phyloP scores from a whole-genome alignment of 1,140 invertebrate genomes.

The Drosophila kohkoa region DNA sequence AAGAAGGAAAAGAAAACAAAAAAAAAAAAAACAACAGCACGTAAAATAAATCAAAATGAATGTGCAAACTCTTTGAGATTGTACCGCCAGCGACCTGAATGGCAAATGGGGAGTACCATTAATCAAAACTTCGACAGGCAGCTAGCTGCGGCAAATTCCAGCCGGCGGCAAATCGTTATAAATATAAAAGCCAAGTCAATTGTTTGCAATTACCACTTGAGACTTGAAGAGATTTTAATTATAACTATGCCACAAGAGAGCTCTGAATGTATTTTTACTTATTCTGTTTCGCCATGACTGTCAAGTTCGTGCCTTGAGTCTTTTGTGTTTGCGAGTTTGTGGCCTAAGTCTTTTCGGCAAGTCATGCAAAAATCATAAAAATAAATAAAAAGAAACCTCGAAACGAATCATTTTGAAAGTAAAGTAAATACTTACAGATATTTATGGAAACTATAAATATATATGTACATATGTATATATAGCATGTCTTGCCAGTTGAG shows the following conservation, averaged over 20 bases:
- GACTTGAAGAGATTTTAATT: constrained; percentile 26
- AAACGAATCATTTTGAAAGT: constrained; percentile 28
- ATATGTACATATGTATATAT: constrained; percentile 1
- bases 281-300: constrained; percentile 58
- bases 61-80: constrained; percentile 46
- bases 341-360: constrained; percentile 32
- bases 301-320: constrained; percentile 67
- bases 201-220: constrained; percentile 40
- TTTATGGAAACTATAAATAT: constrained; percentile 14
- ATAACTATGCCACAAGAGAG: constrained; percentile 35
- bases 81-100: constrained; percentile 45
- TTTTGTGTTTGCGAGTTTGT: constrained; percentile 59
- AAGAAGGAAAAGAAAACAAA: constrained; percentile 5
- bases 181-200: constrained; percentile 52
- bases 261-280: constrained; percentile 34
- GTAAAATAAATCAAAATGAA: constrained; percentile 42
- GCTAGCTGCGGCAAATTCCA: constrained; percentile 12
- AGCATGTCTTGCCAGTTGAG: background rate
- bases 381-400: background rate
- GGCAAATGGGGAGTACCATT: constrained; percentile 62
- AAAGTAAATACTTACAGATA: constrained; percentile 24
- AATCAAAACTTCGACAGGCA: constrained; percentile 61
- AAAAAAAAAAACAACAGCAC: background rate
- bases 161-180: constrained; percentile 50
- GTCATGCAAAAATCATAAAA: constrained; percentile 14